These are phyloP conservation scores for Numida meleagris DNA, from an alignment of 2,113 vertebrate genomes.

Conservation along the genomic window DNA sequence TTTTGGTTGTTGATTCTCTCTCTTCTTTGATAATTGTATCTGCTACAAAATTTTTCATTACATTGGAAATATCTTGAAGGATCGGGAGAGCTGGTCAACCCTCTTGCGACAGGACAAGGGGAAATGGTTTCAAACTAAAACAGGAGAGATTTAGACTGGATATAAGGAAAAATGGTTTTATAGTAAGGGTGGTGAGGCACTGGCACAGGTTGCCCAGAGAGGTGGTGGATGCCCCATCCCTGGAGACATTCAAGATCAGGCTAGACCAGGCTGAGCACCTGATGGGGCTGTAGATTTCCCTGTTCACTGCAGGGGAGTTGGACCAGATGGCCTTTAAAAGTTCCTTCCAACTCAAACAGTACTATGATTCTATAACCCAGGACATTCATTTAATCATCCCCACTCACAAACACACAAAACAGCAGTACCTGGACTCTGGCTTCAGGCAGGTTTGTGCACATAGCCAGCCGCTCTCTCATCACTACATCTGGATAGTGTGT, in stretches of 20 bases:
- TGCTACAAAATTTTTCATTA: not conserved
- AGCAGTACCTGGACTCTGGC: conserved; percentile 92
- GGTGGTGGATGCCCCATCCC: no score
- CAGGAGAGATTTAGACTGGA: no score
- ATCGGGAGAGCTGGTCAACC: not conserved
- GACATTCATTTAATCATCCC: not conserved
- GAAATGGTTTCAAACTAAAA: no score
- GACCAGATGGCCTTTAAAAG: no score
- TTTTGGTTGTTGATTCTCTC: not conserved
- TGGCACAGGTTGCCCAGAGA: no score
- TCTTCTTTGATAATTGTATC: not conserved
- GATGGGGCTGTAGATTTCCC: no score
- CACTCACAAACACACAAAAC: not conserved
- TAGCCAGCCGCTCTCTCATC: conserved; percentile 97
- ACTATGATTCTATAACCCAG: not conserved
- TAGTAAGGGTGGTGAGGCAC: no score
- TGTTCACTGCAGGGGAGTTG: no score
- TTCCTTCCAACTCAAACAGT: no score
- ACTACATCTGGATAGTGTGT: conserved; percentile 99
- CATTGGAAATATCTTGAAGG: not conserved
- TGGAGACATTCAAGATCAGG: no score
- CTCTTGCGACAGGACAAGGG: not conserved
- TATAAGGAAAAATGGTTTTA: no score
- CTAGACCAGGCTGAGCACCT: no score
- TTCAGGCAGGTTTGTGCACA: conserved; percentile 99